Base-by-base conservation (phyloP, 2,797 vertebrate genomes). In the Coccyzus lansbergi region DNA sequence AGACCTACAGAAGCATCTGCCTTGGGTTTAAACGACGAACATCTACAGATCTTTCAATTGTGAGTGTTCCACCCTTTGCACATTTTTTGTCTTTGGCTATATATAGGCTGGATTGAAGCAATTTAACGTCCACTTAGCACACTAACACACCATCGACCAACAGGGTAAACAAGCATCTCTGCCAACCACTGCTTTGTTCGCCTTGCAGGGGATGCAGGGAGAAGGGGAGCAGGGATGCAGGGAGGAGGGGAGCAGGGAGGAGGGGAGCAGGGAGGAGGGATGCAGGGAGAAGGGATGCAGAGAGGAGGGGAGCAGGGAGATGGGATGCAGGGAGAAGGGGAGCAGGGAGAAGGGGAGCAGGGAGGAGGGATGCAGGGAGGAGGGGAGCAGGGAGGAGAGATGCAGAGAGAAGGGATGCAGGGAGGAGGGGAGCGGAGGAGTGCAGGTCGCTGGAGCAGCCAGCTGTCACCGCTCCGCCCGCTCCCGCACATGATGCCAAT, bases 401-500 rank as follows among this genome's bases (percentile, higher is more conserved):
- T n/a, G 38, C 38, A 38, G 38, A 38, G 9, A n/a, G n/a, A n/a
- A n/a, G n/a, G n/a, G n/a, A n/a, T 9, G 38, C 38, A 38, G 38
- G 38, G 38, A 12, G 38, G n/a, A n/a, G n/a, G n/a, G n/a, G n/a
- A n/a, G n/a, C n/a, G n/a, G 38, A 38, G 9, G 38, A 40, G 34
- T 31, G 26, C 42, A 10, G 31, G 36, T 7, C 48, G 7, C 48
- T 3, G 52, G 46, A 7, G 42, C 42, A 44, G 53, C 51, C 7
- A 8, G 91, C 93, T 94, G 94, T 83, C 92, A 80, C 83, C 46
- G 64, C 87, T 44, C 90, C 89, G 34, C 75, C 89, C 90, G 62
- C 93, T 92, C 83, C 88, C 79, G 88, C 76, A 26, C 76, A 42
- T 44, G 83, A 93, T 83, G 85, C 76, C 93, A 90, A 94, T 94